Conservation (phyloP, 2,113 vertebrate genomes). For the Collichthys lucidus region DNA sequence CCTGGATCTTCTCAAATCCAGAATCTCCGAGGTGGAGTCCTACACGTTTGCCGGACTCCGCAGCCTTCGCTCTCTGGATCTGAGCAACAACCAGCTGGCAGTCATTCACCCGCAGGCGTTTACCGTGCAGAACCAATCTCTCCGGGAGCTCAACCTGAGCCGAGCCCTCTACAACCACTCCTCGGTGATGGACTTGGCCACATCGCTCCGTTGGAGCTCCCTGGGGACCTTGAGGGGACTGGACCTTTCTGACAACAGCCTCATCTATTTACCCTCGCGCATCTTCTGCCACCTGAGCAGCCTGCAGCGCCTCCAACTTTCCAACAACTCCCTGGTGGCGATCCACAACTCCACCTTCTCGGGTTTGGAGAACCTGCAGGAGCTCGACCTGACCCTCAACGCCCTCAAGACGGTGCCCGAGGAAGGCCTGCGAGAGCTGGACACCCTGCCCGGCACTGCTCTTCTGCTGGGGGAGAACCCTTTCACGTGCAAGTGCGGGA, state of each 20-base stretch:
- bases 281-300: constrained; percentile 63
- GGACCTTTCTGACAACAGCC: constrained; percentile 79
- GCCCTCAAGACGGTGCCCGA: constrained; percentile 77
- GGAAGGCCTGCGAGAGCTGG: constrained; percentile 81
- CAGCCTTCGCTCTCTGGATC: constrained; percentile 82
- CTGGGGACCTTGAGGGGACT: constrained; percentile 61
- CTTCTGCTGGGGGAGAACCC: constrained; percentile 83
- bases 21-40: constrained; percentile 82
- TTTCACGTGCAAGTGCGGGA: constrained; percentile 82
- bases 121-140: constrained; percentile 70
- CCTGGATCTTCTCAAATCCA: constrained; percentile 48
- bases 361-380: constrained; percentile 77
- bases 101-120: constrained; percentile 84
- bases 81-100: constrained; percentile 84
- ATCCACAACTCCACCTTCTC: constrained; percentile 82
- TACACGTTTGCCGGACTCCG: constrained; percentile 77
- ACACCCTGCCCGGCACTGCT: constrained; percentile 61
- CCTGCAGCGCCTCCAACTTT: constrained; percentile 76
- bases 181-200: constrained; percentile 59
- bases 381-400: constrained; percentile 84
- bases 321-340: constrained; percentile 85
- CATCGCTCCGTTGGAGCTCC: constrained; percentile 70
- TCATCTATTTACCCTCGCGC: constrained; percentile 68
- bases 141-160: constrained; percentile 87
- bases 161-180: constrained; percentile 84